A percentile compares a stretch with the other conserved stretches of the same genome.
These are phyloP conservation scores for Myopa testacea DNA, from an alignment of 2,888 invertebrate genomes.

Conservation along the genomic window DNA sequence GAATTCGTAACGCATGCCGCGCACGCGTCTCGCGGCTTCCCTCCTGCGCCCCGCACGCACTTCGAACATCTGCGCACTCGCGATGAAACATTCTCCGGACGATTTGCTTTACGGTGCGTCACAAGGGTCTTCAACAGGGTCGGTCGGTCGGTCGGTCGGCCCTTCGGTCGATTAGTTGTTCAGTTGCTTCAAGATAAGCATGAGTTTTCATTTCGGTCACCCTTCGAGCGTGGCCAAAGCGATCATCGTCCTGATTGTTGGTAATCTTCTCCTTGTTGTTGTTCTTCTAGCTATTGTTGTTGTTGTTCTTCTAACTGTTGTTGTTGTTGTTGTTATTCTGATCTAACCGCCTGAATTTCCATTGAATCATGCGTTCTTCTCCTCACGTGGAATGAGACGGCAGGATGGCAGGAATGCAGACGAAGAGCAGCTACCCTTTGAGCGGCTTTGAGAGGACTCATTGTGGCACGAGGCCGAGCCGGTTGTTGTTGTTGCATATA, in stretches of 20 bases:
- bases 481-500: conserved; percentile 28
- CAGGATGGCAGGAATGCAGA: not conserved
- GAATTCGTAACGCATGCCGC: conserved; percentile 49
- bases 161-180: not conserved
- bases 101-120: conserved; percentile 3
- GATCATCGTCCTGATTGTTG: not conserved
- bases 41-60: conserved; percentile 13
- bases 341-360: conserved; percentile 16
- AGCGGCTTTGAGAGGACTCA: conserved; percentile 1
- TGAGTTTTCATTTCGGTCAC: conserved; percentile 12
- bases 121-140: conserved; percentile 15
- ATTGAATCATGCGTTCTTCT: not conserved
- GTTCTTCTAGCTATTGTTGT: conserved; percentile 2
- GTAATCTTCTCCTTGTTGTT: conserved; percentile 6
- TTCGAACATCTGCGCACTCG: conserved; percentile 42
- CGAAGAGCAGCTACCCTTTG: conserved; percentile 5
- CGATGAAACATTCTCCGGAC: conserved; percentile 3
- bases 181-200: conserved; percentile 40
- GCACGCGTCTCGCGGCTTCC: conserved; percentile 50
- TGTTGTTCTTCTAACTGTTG: conserved; percentile 9
- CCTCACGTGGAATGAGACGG: conserved; percentile 4
- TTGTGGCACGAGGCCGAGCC: conserved; percentile 42
- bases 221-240: conserved; percentile 22
- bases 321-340: not conserved
- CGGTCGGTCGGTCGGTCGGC: conserved; percentile 2